Evolutionary conservation across 2,888 invertebrate species (phyloP), one percentile per base, ranked within the genome.

Genomic region (Enchytraeus crypticus): DNA sequence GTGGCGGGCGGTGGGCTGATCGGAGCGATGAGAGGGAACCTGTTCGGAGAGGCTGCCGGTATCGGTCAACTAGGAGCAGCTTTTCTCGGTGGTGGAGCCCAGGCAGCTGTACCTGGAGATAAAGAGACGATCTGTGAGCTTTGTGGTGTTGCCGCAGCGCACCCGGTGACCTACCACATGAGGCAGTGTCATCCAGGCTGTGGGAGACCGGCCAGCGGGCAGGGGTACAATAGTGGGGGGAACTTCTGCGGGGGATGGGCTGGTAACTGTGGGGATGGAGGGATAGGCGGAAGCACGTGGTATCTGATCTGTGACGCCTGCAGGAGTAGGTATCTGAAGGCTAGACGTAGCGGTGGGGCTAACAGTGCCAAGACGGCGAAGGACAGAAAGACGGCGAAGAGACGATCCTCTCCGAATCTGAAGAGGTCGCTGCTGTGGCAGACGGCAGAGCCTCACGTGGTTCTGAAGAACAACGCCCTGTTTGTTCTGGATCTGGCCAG

Each of bases 251-350:
- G 87, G 47, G 90, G 90, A 1, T 90, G 90, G 90, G 88, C 88
- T 0, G 91, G 90, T 2, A 87, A 87, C 73, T 91, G 91, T 74
- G 91, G 91, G 46, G 89, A 90, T 72, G 89, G 89, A 2, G 89
- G 90, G 30, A 84, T 87, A 34, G 87, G 87, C 1, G 79, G 79
- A n/a, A 79, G 80, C 65, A 86, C 90, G 21, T 92, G 92, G 90
- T 96, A 95, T 78, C 84, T 95, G 32, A 86, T 91, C 76, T 97
- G 97, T 80, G 91, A 92, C 74, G 83, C 84, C 51, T 97, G 97
- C 75, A 86, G 92, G 8, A 89, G 90, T 57, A 88, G 88, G 71
- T 88, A 83, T 77, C 81, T 83, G 69, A 84, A 77, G 45, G 75
- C 76, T 53, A 74, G 73, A 62, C n/a, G n/a, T n/a, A n/a, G n/a